These are phyloP conservation scores for Pemphredon lugubris DNA, from an alignment of 2,888 invertebrate genomes.

Conservation along the genomic window DNA sequence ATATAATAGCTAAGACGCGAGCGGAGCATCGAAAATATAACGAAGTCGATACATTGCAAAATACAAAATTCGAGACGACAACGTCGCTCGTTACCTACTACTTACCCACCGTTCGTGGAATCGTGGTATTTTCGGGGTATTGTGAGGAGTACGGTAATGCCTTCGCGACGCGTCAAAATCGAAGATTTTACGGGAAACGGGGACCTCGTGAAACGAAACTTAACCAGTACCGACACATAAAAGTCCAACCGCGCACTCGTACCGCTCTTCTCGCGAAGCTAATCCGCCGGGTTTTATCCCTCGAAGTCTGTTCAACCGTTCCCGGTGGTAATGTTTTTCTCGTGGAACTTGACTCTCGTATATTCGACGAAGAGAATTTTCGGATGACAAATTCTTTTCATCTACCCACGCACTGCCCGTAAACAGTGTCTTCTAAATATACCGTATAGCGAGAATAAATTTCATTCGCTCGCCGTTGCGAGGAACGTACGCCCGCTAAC, in stretches of 20 bases:
- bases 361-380: too few relatives aligned
- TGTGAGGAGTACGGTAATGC: background rate
- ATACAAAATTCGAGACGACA: conserved; percentile 31
- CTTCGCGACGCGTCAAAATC: conserved; percentile 3
- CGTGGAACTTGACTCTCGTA: too few relatives aligned
- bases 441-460: too few relatives aligned
- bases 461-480: too few relatives aligned
- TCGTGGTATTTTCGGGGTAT: conserved; percentile 8
- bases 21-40: conserved; percentile 15
- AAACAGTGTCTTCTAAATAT: too few relatives aligned
- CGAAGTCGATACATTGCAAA: conserved; percentile 16
- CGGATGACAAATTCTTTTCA: too few relatives aligned
- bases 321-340: background rate
- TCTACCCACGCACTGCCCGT: background rate
- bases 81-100: conserved; percentile 33
- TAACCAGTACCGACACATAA: conserved; percentile 10
- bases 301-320: background rate
- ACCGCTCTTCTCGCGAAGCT: background rate
- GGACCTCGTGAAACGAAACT: conserved; percentile 10
- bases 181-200: conserved; percentile 18
- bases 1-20: background rate
- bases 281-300: background rate
- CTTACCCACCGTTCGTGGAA: conserved; percentile 4
- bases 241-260: background rate
- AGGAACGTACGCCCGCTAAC: too few relatives aligned